phyloP scores from a whole-genome alignment of 2,113 vertebrate species.

The Zootoca vivipara region DNA sequence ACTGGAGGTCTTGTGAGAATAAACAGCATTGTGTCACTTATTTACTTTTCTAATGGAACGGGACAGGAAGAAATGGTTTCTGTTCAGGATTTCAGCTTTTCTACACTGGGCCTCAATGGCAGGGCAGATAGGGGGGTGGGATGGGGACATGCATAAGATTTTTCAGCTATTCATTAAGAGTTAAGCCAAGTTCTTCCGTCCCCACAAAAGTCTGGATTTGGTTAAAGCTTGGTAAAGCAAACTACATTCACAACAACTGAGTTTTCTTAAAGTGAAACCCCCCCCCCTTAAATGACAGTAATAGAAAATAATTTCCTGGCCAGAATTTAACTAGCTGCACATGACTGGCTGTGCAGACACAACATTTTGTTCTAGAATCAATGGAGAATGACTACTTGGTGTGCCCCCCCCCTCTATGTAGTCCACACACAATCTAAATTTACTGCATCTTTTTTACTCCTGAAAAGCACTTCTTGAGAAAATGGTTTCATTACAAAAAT shows the following conservation, averaged over 20 bases:
- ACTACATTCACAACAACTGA: conserved; percentile 1
- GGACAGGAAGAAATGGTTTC: conserved; percentile 57
- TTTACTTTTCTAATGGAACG: conserved; percentile 52
- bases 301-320: background rate
- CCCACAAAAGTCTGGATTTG: conserved; percentile 21
- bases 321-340: background rate
- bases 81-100: conserved; percentile 40
- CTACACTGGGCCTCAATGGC: conserved; percentile 16
- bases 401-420: too few relatives aligned
- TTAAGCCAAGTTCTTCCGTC: background rate
- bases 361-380: too few relatives aligned
- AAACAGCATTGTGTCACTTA: conserved; percentile 33
- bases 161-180: conserved; percentile 43
- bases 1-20: conserved; percentile 49
- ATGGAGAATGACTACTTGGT: too few relatives aligned
- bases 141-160: conserved; percentile 21
- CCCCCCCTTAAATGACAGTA: conserved; percentile 8
- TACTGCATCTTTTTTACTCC: too few relatives aligned
- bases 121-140: background rate
- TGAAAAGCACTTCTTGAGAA: too few relatives aligned
- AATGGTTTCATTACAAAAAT: too few relatives aligned
- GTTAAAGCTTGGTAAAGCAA: conserved; percentile 19
- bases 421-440: too few relatives aligned
- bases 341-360: background rate
- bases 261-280: conserved; percentile 8